Evolutionary conservation across 2,113 vertebrate genomes (phyloP).

Genomic region (Uria lomvia): DNA sequence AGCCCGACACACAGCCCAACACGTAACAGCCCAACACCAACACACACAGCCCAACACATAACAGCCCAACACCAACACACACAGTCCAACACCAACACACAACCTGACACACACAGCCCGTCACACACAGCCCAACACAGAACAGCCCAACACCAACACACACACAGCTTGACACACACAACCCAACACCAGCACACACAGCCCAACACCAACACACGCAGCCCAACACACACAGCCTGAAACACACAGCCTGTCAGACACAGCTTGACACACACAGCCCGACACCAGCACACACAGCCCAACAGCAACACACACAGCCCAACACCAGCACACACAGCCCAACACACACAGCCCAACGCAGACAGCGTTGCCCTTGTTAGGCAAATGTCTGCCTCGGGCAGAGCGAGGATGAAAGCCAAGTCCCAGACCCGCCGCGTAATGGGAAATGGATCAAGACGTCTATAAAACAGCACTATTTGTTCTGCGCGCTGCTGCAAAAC

Average conservation of each 20-base stretch:
- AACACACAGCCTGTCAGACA: not conserved
- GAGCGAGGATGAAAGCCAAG: not conserved
- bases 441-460: not conserved
- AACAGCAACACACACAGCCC: not conserved
- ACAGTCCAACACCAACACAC: not conserved
- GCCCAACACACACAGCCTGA: not conserved
- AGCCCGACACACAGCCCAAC: not conserved
- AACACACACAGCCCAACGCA: not conserved
- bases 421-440: not conserved
- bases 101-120: no score
- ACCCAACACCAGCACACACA: not conserved
- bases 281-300: not conserved
- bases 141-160: not conserved
- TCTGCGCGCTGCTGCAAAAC: not conserved
- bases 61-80: not conserved
- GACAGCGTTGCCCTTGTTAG: not conserved
- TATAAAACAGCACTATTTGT: not conserved
- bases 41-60: not conserved
- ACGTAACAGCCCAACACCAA: not conserved
- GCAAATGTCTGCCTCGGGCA: not conserved
- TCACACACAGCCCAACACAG: not conserved
- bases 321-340: not conserved
- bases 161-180: not conserved
- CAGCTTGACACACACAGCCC: no score
- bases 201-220: not conserved